Base-by-base conservation (phyloP, 2,113 vertebrate genomes). In the Helogale parvula region DNA sequence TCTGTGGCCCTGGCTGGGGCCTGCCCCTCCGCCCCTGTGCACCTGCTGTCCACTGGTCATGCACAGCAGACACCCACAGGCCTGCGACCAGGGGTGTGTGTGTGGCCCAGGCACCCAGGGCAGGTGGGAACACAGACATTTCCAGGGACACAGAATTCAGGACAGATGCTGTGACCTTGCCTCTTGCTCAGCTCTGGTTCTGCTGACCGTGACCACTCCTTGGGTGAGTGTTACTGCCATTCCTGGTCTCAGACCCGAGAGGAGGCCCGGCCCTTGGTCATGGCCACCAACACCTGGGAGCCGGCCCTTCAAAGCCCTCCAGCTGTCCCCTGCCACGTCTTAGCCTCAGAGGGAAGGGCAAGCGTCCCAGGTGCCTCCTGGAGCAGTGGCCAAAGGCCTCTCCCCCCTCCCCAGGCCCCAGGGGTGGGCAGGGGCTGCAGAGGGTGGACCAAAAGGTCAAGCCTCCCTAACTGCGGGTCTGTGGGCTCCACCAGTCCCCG, bases 361-460 rank as follows among this genome's bases (percentile, higher is more conserved):
- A 41, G 12, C 10, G 0, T 11, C 33, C 84, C 23, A 21, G 17
- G 29, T 10, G 7, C 14, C 21, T 16, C 63, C 23, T 12, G 25
- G 81, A 15, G 21, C 35, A 6, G 57, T 16, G 65, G n/a, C 50
- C 1, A 0, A 17, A 31, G 50, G 21, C 74, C 54, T 35, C 13
- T 27, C 11, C 57, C 3, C 14, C 35, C 33, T 76, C 38, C n/a
- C 4, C 3, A 16, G 65, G 14, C n/a, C 8, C 12, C 27, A 45
- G 7, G 31, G n/a, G 31, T 33, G 31, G 25, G 17, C 38, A 60
- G 41, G 65, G 47, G 38, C 9, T 12, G 0, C 4, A 1, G 11
- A 72, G 29, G 25, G n/a, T 0, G 0, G 76, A 15, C 41, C 1
- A 0, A 41, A 7, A 4, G 33, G 2, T 60, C 25, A 0, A 17